These are phyloP conservation scores for Barbus barbus DNA, from an alignment of 2,113 vertebrate species.

Conservation along the genomic window DNA sequence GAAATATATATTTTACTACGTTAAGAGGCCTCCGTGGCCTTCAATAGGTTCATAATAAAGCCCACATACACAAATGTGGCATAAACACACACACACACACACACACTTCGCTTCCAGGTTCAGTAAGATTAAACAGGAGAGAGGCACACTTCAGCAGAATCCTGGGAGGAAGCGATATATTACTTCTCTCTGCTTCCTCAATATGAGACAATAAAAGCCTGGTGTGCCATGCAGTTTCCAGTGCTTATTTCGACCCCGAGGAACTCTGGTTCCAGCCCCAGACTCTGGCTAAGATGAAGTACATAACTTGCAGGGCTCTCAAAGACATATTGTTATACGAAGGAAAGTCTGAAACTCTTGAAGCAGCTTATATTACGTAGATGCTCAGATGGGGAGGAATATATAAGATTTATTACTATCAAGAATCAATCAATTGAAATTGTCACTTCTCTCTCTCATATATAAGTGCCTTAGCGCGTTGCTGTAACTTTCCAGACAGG, in stretches of 20 bases:
- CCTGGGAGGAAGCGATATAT: constrained; percentile 65
- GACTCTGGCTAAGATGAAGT: constrained; percentile 5
- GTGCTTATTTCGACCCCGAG: constrained; percentile 48
- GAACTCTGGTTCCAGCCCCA: constrained; percentile 15
- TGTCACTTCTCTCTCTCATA: not conserved
- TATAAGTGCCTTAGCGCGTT: not conserved
- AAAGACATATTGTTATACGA: not conserved
- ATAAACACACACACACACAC: not conserved
- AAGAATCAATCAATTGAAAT: not conserved
- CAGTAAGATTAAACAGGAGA: constrained; percentile 47
- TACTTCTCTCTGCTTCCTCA: constrained; percentile 65
- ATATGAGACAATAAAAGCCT: constrained; percentile 71
- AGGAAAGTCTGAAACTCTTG: not conserved
- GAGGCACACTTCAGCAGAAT: constrained; percentile 53
- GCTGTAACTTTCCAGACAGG: not conserved
- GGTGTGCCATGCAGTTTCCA: constrained; percentile 56
- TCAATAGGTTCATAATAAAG: not conserved
- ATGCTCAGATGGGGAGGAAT: not conserved
- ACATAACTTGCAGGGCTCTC: not conserved
- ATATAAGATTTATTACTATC: not conserved
- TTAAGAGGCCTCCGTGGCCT: not conserved
- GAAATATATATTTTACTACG: constrained; percentile 3
- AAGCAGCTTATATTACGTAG: not conserved
- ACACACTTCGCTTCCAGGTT: constrained; percentile 26
- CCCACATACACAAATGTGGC: not conserved